Conservation (phyloP, 2,113 vertebrate genomes). For the Neofelis nebulosa region DNA sequence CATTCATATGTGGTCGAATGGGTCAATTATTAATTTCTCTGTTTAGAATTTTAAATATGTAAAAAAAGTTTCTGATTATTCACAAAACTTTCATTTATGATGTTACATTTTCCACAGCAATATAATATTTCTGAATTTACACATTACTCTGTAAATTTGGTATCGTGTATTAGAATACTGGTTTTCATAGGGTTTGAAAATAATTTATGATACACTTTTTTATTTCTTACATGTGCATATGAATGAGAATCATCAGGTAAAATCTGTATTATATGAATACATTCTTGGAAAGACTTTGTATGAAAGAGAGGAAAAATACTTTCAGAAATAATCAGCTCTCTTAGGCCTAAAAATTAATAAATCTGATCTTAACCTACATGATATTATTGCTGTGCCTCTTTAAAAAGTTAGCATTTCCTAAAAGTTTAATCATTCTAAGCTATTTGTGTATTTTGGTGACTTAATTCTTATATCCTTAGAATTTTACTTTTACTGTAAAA, state of each 20-base stretch:
- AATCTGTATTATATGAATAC: neutral
- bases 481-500: neutral
- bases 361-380: neutral
- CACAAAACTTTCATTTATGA: neutral
- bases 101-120: constrained; percentile 1
- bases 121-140: constrained; percentile 33
- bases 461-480: neutral
- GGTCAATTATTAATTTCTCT: neutral
- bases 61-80: neutral
- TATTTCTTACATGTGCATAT: neutral
- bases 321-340: neutral
- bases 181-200: neutral
- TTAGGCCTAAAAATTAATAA: neutral
- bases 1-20: neutral
- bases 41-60: constrained; percentile 6
- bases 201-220: neutral
- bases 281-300: neutral
- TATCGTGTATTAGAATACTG: neutral
- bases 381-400: neutral
- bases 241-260: neutral
- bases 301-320: neutral
- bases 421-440: neutral
- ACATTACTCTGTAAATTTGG: neutral
- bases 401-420: neutral
- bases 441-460: neutral